These are phyloP conservation scores for Nebria salina DNA, from an alignment of 2,888 invertebrate species.

Conservation along the genomic window DNA sequence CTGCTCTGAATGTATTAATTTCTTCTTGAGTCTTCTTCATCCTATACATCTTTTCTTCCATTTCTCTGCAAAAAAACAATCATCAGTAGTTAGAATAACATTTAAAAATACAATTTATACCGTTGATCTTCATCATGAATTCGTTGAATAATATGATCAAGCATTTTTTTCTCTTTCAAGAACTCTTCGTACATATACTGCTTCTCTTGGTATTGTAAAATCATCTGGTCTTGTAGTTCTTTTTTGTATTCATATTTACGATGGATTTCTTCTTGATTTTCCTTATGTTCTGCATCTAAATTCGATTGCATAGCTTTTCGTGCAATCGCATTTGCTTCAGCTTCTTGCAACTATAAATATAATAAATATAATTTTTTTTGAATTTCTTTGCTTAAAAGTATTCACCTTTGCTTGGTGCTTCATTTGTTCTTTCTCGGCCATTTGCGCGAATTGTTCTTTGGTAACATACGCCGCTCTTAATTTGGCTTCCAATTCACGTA, in stretches of 20 bases:
- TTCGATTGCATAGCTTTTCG: constrained; percentile 60
- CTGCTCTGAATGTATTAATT: constrained; percentile 65
- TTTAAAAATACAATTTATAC: constrained; percentile 55
- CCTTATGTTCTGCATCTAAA: constrained; percentile 59
- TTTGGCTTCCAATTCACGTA: constrained; percentile 71
- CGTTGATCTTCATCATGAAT: constrained; percentile 71
- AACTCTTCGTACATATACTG: constrained; percentile 69
- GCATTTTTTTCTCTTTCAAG: constrained; percentile 70
- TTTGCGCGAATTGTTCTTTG: constrained; percentile 73
- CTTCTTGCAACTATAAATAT: constrained; percentile 56
- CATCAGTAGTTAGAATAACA: constrained; percentile 4
- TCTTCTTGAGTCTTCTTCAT: constrained; percentile 65
- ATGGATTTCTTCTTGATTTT: constrained; percentile 58
- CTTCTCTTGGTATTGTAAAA: constrained; percentile 64
- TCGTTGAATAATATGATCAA: constrained; percentile 69
- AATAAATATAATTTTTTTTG: neutral
- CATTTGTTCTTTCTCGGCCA: constrained; percentile 71
- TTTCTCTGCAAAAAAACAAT: constrained; percentile 59
- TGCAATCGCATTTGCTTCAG: constrained; percentile 59
- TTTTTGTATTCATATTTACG: constrained; percentile 63
- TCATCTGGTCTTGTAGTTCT: constrained; percentile 70
- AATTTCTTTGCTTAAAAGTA: neutral
- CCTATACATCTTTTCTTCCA: constrained; percentile 64
- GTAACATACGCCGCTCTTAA: constrained; percentile 77
- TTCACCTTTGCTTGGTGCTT: constrained; percentile 67